Evolutionary conservation across 2,888 invertebrate genomes (phyloP), one percentile per base, ranked within the genome.

Genomic region (Ophion costatus): DNA sequence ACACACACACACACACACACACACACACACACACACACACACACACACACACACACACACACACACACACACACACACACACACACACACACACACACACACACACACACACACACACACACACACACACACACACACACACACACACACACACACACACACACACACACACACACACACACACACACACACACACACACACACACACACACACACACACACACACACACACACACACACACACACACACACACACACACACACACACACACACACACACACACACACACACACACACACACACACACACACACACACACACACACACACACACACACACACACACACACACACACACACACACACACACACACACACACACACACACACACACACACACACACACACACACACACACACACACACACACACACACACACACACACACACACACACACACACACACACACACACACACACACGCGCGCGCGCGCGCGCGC

Each of bases 1-100:
- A n/a, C n/a, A n/a, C n/a, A n/a, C n/a, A n/a, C n/a, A 69, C 24
- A 22, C 57, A 29, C 73, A 29, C 69, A 42, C 33, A 29, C 59
- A 0, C 29, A 3, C 29, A 4, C 29, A 29, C 29, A 29, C 29
- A 29, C 29, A 29, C n/a, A 11, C 56, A n/a, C n/a, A n/a, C n/a
- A n/a, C n/a, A n/a, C n/a, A n/a, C n/a, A n/a, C n/a, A n/a, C n/a
- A n/a, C n/a, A n/a, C n/a, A n/a, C n/a, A n/a, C n/a, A n/a, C n/a
- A n/a, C n/a, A n/a, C n/a, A 69, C 24, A 22, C 57, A 29, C 73
- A 29, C 69, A 42, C 33, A 29, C 59, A 0, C 29, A 3, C 29
- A 4, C 29, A 29, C 29, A 29, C 29, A 29, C 29, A 29, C n/a
- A 11, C 56, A n/a, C n/a, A n/a, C n/a, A n/a, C n/a, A n/a, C n/a